Conservation (phyloP, 2,888 invertebrate species). For the Terebella lapidaria region DNA sequence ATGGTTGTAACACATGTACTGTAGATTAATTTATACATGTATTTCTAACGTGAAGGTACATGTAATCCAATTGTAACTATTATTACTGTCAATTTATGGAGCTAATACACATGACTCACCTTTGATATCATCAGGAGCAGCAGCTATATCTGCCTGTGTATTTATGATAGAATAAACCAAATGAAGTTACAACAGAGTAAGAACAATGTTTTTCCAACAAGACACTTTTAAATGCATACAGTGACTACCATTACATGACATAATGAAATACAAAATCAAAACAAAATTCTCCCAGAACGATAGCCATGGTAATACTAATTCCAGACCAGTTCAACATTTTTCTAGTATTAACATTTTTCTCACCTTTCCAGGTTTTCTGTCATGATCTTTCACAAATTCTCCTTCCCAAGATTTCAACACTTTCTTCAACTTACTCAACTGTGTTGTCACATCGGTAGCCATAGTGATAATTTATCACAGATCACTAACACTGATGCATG, state of each 20-base stretch:
- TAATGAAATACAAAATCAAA: no score
- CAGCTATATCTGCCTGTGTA: constrained; percentile 17
- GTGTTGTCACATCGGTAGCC: neutral
- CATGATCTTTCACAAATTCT: constrained; percentile 7
- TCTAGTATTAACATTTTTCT: neutral
- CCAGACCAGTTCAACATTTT: no score
- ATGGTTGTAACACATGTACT: no score
- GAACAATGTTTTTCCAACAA: neutral
- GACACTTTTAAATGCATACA: neutral
- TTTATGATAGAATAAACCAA: neutral
- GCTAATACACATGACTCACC: no score
- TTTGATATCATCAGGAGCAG: constrained; percentile 9
- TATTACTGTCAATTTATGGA: no score
- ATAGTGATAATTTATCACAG: no score
- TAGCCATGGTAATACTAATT: no score
- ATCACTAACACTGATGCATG: no score
- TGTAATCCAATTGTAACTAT: no score
- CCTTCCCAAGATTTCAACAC: constrained; percentile 18
- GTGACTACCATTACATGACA: neutral
- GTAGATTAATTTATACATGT: no score
- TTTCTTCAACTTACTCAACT: constrained; percentile 1
- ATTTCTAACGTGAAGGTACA: neutral
- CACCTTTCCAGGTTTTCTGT: constrained; percentile 19
- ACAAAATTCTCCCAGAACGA: no score
- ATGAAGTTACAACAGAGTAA: neutral